Base-by-base conservation (phyloP, 2,888 invertebrate species). In the Aproaerema taeniolella region DNA sequence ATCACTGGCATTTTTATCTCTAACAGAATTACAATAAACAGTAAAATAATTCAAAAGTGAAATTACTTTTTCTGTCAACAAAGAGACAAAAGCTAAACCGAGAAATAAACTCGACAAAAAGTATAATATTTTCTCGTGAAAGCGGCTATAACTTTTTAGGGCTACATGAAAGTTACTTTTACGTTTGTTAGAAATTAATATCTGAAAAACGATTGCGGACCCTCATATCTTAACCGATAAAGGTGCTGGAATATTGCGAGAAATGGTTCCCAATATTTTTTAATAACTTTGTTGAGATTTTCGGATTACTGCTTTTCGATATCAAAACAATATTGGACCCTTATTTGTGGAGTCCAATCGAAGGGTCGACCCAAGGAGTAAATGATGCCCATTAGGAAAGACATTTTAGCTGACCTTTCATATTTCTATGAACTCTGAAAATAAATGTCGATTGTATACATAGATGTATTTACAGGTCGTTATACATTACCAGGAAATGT, bases 181-280 rank as follows among this genome's bases (percentile, higher is more conserved):
- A 83, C 74, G 80, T 78, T 79, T 83, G 80, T 82, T 79, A 73
- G 68, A 67, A 81, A 83, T 82, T 83, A 82, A 82, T 85, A 81
- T 79, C 75, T 76, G 78, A 80, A 79, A 80, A 80, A 81, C 71
- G 75, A 66, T 60, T 69, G 64, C 60, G 59, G 67, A 75, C 75
- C 75, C 61, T 74, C 67, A 65, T 78, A 75, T 70, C 66, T 80
- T 67, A 65, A 47, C 46, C 67, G 67, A 70, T 76, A 71, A 76
- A 70, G 59, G 61, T 61, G 55, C 9, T 33, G 44, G 56, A 62
- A 60, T 67, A 64, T 60, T 57, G 59, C 52, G 51, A 54, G 49
- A 59, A 63, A 63, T 65, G 61, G 54, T 54, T 48, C 46, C 50
- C 51, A 60, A 66, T 61, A 59, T 61, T 57, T 58, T 58, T 55